Evolutionary conservation across 2,888 invertebrate species (phyloP).

Genomic region (Chrysolina haemoptera): DNA sequence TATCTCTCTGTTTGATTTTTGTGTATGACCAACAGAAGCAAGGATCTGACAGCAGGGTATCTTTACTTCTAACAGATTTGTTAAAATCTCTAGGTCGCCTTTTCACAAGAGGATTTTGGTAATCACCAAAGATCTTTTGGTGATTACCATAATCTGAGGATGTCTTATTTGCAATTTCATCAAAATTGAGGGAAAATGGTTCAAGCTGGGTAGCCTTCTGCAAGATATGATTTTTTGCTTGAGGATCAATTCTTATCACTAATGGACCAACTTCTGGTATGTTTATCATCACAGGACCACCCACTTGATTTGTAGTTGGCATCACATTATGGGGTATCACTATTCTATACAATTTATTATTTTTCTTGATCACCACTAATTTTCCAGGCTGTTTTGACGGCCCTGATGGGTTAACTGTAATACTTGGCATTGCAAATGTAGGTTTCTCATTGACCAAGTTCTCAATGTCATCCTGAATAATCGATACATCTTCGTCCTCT

Average conservation of each 20-base stretch:
- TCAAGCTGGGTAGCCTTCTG: slow-evolving; percentile 17
- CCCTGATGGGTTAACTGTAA: slow-evolving; percentile 4
- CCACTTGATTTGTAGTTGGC: slow-evolving; percentile 36
- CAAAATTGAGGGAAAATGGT: slow-evolving; percentile 37
- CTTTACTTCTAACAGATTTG: neutral
- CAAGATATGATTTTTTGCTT: slow-evolving; percentile 11
- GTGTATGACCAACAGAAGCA: slow-evolving; percentile 14
- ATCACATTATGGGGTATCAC: slow-evolving; percentile 52
- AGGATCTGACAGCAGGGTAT: slow-evolving; percentile 1
- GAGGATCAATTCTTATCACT: slow-evolving; percentile 47
- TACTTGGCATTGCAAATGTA: neutral
- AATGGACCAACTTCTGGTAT: slow-evolving; percentile 52
- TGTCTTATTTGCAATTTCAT: slow-evolving; percentile 21
- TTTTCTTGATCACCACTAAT: slow-evolving; percentile 42
- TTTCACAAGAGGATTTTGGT: neutral
- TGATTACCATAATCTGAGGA: neutral
- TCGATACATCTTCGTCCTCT: slow-evolving; percentile 17
- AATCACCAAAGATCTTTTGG: neutral
- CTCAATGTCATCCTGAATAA: slow-evolving; percentile 20
- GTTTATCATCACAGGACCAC: slow-evolving; percentile 48
- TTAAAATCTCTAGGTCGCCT: neutral
- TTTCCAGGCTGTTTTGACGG: slow-evolving; percentile 35
- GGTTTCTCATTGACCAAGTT: neutral
- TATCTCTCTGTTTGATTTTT: neutral
- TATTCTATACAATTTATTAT: slow-evolving; percentile 43